These are phyloP conservation scores for Stegana nigrithorax DNA, from an alignment of 2,888 invertebrate species.

Conservation along the genomic window DNA sequence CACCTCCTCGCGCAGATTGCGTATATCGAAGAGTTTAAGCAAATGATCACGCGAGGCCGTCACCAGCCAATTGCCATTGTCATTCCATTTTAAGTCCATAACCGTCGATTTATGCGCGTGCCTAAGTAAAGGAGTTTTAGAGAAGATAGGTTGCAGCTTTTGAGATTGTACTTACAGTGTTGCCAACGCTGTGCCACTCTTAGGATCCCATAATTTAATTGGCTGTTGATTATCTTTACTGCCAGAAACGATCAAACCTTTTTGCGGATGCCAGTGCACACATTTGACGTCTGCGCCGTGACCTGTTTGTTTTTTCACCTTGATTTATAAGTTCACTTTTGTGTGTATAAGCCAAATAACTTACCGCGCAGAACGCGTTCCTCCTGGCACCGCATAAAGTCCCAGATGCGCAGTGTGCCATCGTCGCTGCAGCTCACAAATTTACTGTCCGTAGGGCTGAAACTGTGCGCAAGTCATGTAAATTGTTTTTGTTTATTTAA, in stretches of 20 bases:
- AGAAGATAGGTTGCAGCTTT: background rate
- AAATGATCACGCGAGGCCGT: constrained; percentile 98
- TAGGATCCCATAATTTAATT: constrained; percentile 99
- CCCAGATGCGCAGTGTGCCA: constrained; percentile 98
- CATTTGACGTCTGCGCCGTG: constrained; percentile 99
- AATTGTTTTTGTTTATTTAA: too few species aligned
- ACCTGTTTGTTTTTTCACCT: constrained; percentile 69
- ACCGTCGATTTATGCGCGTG: constrained; percentile 99
- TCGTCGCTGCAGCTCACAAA: constrained; percentile 99
- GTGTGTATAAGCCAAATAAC: constrained; percentile 25
- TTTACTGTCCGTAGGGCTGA: constrained; percentile 98
- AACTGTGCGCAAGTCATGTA: constrained; percentile 77
- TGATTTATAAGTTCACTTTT: background rate
- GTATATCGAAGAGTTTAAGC: constrained; percentile 95
- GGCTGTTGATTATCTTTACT: constrained; percentile 99
- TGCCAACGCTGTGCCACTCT: constrained; percentile 92
- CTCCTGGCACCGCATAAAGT: constrained; percentile 96
- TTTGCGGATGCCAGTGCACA: constrained; percentile 99
- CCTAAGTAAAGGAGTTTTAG: too few species aligned
- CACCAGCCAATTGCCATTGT: constrained; percentile 98
- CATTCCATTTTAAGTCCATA: constrained; percentile 99
- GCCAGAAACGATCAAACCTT: constrained; percentile 95
- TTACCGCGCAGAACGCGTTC: constrained; percentile 90
- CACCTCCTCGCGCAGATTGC: constrained; percentile 94
- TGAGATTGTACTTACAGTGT: constrained; percentile 78